Conservation (phyloP, 2,888 invertebrate genomes). For the Rhagophthalmus giganteus region DNA sequence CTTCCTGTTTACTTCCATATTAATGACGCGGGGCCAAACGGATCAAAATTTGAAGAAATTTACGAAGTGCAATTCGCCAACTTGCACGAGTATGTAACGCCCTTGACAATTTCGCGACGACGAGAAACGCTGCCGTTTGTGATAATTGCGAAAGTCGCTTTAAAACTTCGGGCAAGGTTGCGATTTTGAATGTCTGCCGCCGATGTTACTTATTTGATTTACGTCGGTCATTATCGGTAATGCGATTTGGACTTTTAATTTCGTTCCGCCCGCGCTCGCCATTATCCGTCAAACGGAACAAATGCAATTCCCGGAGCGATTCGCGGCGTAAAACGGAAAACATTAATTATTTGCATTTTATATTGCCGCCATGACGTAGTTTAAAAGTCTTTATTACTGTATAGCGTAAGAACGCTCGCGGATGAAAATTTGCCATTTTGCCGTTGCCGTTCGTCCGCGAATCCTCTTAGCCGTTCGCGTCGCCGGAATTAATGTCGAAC, state of each 20-base stretch:
- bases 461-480: too few species aligned
- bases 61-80: too few species aligned
- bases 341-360: too few species aligned
- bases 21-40: constrained; percentile 22
- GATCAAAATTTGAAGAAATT: constrained; percentile 25
- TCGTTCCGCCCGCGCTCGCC: too few species aligned
- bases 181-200: constrained; percentile 13
- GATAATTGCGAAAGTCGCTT: constrained; percentile 18
- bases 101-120: constrained; percentile 13
- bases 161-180: constrained; percentile 11
- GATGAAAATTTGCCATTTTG: too few species aligned
- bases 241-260: too few species aligned
- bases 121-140: too few species aligned
- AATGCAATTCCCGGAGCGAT: neutral
- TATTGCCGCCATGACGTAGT: neutral
- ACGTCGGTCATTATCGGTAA: constrained; percentile 1
- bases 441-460: too few species aligned
- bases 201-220: too few species aligned
- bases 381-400: constrained; percentile 1
- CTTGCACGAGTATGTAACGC: too few species aligned
- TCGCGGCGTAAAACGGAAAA: too few species aligned
- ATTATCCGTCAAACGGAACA: neutral
- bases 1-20: constrained; percentile 19
- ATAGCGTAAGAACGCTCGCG: constrained; percentile 18
- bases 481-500: too few species aligned